Percentiles rank a stretch among this genome's conserved stretches.
These are phyloP conservation scores for Margarornis squamiger DNA, from an alignment of 2,797 vertebrate species.

Conservation along the genomic window DNA sequence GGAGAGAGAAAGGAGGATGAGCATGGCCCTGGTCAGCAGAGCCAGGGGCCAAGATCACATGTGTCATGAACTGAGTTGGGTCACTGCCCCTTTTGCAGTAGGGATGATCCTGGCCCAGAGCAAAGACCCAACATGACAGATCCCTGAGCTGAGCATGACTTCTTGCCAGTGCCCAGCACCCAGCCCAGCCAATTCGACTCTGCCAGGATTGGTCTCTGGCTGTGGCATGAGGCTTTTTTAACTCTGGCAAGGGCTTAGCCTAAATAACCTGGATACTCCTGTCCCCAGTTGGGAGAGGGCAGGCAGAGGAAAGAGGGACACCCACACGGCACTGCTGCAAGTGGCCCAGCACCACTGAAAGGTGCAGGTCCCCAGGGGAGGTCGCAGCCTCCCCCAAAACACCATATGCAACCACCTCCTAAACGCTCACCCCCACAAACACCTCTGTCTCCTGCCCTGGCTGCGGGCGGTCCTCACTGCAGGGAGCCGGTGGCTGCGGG, in stretches of 20 bases:
- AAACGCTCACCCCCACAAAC: neutral
- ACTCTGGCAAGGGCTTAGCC: neutral
- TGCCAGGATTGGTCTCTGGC: neutral
- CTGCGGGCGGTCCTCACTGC: neutral
- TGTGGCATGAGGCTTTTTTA: neutral
- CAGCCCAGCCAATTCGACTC: neutral
- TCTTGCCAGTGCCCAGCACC: neutral
- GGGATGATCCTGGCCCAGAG: neutral
- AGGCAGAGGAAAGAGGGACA: neutral
- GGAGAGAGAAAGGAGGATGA: neutral
- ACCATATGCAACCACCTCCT: neutral
- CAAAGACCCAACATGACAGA: rapidly evolving
- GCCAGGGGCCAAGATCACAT: neutral
- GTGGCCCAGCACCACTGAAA: neutral
- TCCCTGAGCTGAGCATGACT: neutral
- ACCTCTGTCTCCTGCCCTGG: neutral
- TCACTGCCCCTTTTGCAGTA: neutral
- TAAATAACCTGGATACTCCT: neutral
- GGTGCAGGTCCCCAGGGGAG: rapidly evolving
- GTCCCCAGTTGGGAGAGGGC: neutral
- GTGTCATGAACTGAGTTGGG: rapidly evolving
- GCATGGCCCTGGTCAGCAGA: neutral
- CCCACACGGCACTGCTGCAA: rapidly evolving
- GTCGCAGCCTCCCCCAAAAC: neutral
- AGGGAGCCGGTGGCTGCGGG: rapidly evolving